phyloP scores from a whole-genome alignment of 2,113 vertebrate species.

The Hemicordylus capensis region DNA sequence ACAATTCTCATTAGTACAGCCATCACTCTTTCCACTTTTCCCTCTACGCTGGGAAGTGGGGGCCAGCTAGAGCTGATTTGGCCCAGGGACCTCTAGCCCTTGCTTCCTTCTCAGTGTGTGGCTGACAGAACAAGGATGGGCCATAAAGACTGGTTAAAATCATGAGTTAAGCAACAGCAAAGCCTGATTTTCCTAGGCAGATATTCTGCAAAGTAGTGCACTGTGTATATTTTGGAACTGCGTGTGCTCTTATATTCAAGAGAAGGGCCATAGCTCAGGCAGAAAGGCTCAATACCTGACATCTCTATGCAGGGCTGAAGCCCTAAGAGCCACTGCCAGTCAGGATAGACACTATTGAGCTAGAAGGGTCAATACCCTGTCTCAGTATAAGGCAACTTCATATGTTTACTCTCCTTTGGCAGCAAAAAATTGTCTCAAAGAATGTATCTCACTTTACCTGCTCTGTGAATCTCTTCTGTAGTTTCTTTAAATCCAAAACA shows the following conservation, averaged over 20 bases:
- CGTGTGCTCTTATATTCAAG: too few species aligned
- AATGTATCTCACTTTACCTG: background rate
- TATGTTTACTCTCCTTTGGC: background rate
- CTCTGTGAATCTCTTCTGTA: background rate
- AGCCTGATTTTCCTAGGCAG: background rate
- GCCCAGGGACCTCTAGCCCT: background rate
- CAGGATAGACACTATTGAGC: too few species aligned
- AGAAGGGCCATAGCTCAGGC: too few species aligned
- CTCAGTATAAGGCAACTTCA: too few species aligned
- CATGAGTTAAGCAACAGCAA: too few species aligned
- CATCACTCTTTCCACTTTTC: background rate
- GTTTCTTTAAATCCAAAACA: background rate
- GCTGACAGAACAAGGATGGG: background rate
- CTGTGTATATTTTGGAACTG: background rate
- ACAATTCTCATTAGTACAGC: background rate
- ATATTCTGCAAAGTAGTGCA: background rate
- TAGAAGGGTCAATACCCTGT: too few species aligned
- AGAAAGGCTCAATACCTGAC: too few species aligned
- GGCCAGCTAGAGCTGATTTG: background rate
- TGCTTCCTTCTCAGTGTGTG: background rate
- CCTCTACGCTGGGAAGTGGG: background rate
- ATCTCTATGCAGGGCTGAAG: too few species aligned
- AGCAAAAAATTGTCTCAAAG: background rate
- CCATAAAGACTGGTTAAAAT: background rate
- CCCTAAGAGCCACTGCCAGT: background rate